Percentiles rank a stretch among this genome's conserved stretches.
Evolutionary conservation across 2,113 vertebrate genomes (phyloP).

Genomic region (Romanogobio albipinnatus): DNA sequence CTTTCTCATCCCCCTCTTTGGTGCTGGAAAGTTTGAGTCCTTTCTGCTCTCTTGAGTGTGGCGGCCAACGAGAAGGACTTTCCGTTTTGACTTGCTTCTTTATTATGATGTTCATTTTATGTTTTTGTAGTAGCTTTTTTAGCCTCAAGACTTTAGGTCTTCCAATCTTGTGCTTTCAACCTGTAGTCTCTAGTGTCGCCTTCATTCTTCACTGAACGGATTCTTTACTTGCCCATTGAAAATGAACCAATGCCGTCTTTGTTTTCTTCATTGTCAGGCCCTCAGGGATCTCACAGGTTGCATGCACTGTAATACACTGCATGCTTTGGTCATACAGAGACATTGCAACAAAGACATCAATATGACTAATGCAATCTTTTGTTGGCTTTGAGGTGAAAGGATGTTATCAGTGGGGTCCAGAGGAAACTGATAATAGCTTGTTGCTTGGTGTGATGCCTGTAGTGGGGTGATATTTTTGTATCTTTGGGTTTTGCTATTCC

Average conservation of each 20-base stretch:
- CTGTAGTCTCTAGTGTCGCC: neutral
- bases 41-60: slow-evolving; percentile 50
- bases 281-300: slow-evolving; percentile 10
- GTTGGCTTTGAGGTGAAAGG: slow-evolving; percentile 51
- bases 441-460: slow-evolving; percentile 66
- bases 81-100: neutral
- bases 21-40: slow-evolving; percentile 51
- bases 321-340: slow-evolving; percentile 9
- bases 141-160: neutral
- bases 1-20: slow-evolving; percentile 48
- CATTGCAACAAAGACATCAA: slow-evolving; percentile 22
- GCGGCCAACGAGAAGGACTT: slow-evolving; percentile 30
- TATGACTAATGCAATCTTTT: slow-evolving; percentile 45
- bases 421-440: slow-evolving; percentile 68
- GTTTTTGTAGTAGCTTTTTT: slow-evolving; percentile 10
- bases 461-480: slow-evolving; percentile 60
- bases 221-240: slow-evolving; percentile 23
- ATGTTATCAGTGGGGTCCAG: slow-evolving; percentile 69
- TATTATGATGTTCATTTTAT: neutral
- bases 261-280: slow-evolving; percentile 10
- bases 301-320: neutral
- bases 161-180: slow-evolving; percentile 26
- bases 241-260: slow-evolving; percentile 8
- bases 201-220: slow-evolving; percentile 12
- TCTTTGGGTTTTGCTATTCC: slow-evolving; percentile 53